These are phyloP conservation scores for Mermis nigrescens DNA, from an alignment of 2,888 invertebrate genomes.

Conservation along the genomic window DNA sequence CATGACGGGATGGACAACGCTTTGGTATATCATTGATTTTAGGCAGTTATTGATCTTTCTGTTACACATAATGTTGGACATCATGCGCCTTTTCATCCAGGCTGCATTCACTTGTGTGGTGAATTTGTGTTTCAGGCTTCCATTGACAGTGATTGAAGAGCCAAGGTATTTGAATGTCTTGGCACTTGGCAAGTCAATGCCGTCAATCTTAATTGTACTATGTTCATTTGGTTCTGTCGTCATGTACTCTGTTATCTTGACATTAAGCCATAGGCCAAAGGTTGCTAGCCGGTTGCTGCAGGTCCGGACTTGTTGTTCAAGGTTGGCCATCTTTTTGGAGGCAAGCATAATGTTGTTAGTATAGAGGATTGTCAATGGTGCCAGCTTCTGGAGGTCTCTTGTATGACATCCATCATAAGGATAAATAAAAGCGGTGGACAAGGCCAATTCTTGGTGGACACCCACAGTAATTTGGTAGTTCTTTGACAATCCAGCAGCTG, in stretches of 20 bases:
- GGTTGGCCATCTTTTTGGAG: not conserved
- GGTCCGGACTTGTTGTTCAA: not conserved
- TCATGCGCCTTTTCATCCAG: too few species aligned
- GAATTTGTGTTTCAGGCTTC: too few species aligned
- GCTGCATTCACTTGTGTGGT: too few species aligned
- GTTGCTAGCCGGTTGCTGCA: not conserved
- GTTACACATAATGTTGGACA: too few species aligned
- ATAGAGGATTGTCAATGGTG: not conserved
- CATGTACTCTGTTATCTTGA: not conserved
- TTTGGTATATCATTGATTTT: too few species aligned
- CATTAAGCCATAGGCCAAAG: not conserved
- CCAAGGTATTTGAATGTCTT: not conserved
- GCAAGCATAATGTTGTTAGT: not conserved
- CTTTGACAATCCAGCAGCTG: too few species aligned
- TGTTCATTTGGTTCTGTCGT: not conserved
- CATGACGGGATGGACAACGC: too few species aligned
- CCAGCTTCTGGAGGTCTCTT: too few species aligned
- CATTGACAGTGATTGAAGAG: too few species aligned
- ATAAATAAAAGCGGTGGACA: not conserved
- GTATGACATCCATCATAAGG: not conserved
- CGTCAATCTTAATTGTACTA: not conserved
- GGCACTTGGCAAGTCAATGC: not conserved
- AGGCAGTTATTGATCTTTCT: too few species aligned
- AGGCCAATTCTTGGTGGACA: not conserved
- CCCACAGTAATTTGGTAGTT: too few species aligned